Percentiles rank a stretch among this genome's conserved stretches.
phyloP scores from a whole-genome alignment of 2,888 invertebrate species.

The Epinotia ramella region DNA sequence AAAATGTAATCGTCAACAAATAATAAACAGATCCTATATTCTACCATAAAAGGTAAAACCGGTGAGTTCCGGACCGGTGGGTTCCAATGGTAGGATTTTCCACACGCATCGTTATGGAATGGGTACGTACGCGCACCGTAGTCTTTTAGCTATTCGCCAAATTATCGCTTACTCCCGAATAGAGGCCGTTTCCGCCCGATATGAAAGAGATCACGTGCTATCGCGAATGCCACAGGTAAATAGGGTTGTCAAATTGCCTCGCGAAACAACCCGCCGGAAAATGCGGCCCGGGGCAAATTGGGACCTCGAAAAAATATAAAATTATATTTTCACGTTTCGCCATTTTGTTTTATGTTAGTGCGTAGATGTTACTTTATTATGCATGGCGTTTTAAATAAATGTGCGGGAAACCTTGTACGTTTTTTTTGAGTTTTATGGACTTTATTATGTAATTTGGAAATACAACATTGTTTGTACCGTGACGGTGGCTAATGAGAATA shows the following conservation, averaged over 20 bases:
- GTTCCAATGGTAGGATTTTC: neutral
- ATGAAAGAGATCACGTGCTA: constrained; percentile 43
- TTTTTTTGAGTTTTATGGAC: neutral
- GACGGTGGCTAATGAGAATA: too few species aligned
- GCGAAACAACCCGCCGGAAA: constrained; percentile 33
- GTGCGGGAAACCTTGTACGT: neutral
- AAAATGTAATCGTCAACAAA: too few species aligned
- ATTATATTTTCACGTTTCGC: constrained; percentile 34
- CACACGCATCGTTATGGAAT: neutral
- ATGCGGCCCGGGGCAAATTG: constrained; percentile 22
- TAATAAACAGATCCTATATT: too few species aligned
- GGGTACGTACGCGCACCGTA: neutral
- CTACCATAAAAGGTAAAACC: too few species aligned
- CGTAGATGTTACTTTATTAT: constrained; percentile 13
- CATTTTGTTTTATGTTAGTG: constrained; percentile 33
- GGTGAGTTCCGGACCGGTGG: too few species aligned
- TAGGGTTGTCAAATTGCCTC: constrained; percentile 43
- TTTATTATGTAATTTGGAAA: neutral
- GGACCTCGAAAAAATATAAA: constrained; percentile 29
- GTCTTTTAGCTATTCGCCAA: constrained; percentile 16
- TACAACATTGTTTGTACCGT: neutral
- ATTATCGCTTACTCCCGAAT: constrained; percentile 31
- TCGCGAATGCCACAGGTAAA: constrained; percentile 38
- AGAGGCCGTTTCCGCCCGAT: constrained; percentile 28
- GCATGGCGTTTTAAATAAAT: constrained; percentile 13